Base-by-base conservation (phyloP, 2,888 invertebrate genomes). In the Diarsia mendica region DNA sequence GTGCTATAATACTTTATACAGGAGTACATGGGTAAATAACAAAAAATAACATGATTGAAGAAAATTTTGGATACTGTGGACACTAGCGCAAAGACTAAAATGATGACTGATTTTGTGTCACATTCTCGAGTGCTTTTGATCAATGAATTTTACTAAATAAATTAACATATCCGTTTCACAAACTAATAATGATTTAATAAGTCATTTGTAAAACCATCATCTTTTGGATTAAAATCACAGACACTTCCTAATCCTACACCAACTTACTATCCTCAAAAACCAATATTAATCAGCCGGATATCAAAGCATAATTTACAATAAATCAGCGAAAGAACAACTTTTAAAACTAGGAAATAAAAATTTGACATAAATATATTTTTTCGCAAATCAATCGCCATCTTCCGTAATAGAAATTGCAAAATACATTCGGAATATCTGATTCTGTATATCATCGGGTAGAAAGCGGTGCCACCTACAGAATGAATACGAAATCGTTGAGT, bases 401-500 rank as follows among this genome's bases (percentile, higher is more conserved):
- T 87, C 85, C 86, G 85, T 55, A 73, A n/a, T 67, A 75, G 82
- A 85, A 85, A 89, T 90, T 88, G 83, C 89, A 88, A 90, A 91
- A 89, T 80, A 86, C 81, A 83, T 87, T 85, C 68, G 49, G 68
- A 80, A 84, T 85, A 85, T 82, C 80, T 67, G 82, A 64, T 81
- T 82, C 82, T 80, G 84, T 87, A 79, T 85, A 87, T 87, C 78
- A 85, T 87, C 79, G 79, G 84, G 74, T 92, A 92, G 92, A 93
- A 93, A 93, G 92, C 87, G 80, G 78, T 76, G 77, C 83, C 81
- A 85, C 87, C 83, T 79, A 82, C 84, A 81, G 74, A 78, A 73
- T 87, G 91, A 91, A 93, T 93, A 92, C 91, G 86, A 91, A 94
- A 92, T 92, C 82, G 73, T 72, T 1, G 70, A 73, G 18, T 51